These are phyloP conservation scores for Pseudorhombus dupliciocellatus DNA, from an alignment of 2,113 vertebrate species.

Conservation along the genomic window DNA sequence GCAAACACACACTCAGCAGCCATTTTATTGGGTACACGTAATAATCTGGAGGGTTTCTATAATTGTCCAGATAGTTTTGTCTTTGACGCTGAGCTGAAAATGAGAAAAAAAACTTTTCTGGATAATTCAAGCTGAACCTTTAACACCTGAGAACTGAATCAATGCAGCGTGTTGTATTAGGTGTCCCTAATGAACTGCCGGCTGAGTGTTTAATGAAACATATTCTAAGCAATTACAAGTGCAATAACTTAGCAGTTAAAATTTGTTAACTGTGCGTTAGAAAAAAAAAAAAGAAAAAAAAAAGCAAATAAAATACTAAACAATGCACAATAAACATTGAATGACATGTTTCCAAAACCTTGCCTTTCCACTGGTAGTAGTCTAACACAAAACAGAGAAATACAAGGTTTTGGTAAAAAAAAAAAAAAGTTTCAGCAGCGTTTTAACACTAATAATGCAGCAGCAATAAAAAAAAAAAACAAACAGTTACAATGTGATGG, in stretches of 20 bases:
- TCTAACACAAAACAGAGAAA: slow-evolving; percentile 29
- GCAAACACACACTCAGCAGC: slow-evolving; percentile 27
- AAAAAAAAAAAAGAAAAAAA: slow-evolving; percentile 26
- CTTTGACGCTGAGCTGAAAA: not conserved
- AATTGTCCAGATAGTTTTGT: not conserved
- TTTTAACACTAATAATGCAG: slow-evolving; percentile 9
- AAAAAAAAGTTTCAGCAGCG: slow-evolving; percentile 16
- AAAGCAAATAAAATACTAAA: slow-evolving; percentile 4
- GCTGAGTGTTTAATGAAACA: slow-evolving; percentile 16
- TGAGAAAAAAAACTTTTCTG: slow-evolving; percentile 9
- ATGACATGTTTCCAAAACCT: slow-evolving; percentile 53
- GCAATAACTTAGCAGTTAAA: slow-evolving; percentile 16
- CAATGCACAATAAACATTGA: slow-evolving; percentile 23
- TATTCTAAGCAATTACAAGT: slow-evolving; percentile 10
- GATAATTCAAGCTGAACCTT: not conserved
- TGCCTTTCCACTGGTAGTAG: slow-evolving; percentile 39
- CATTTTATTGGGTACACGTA: slow-evolving; percentile 16
- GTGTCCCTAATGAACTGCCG: slow-evolving; percentile 33
- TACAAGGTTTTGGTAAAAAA: slow-evolving; percentile 60
- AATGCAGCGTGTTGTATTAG: not conserved
- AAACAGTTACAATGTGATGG: slow-evolving; percentile 51
- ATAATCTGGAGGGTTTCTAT: not conserved
- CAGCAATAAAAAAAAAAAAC: slow-evolving; percentile 17
- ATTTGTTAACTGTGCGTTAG: slow-evolving; percentile 26
- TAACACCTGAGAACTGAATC: not conserved